Percentiles rank a stretch among this genome's conserved stretches.
Evolutionary conservation across 2,797 vertebrate species (phyloP).

Genomic region (Syngnathus rostellatus): DNA sequence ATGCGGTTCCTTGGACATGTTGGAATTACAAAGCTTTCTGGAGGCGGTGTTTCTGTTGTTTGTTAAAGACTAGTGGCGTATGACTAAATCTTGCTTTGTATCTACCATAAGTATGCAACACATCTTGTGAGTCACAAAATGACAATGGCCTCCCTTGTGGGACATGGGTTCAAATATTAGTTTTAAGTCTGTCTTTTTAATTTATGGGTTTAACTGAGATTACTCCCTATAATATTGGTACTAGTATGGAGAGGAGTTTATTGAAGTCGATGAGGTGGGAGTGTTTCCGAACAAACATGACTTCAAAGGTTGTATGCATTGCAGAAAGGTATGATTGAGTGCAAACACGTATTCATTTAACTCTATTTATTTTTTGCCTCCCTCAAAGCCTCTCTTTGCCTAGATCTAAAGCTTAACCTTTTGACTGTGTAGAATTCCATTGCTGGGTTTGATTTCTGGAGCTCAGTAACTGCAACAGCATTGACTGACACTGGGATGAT

Average conservation of each 20-base stretch:
- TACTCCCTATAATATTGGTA: constrained; percentile 59
- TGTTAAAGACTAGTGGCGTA: constrained; percentile 48
- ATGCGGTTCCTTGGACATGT: constrained; percentile 23
- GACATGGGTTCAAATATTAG: constrained; percentile 68
- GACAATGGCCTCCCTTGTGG: constrained; percentile 62
- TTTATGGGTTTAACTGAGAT: constrained; percentile 62
- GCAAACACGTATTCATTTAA: constrained; percentile 68
- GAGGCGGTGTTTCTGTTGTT: constrained; percentile 35
- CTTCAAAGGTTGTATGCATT: constrained; percentile 60
- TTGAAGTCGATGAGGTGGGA: constrained; percentile 60
- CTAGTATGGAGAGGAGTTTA: constrained; percentile 55
- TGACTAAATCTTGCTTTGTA: not conserved
- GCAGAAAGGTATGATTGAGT: constrained; percentile 62
- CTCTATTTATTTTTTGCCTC: constrained; percentile 45
- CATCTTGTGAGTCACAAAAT: constrained; percentile 55
- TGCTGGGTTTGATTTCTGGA: constrained; percentile 54
- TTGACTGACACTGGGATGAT: constrained; percentile 11
- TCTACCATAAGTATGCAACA: constrained; percentile 41
- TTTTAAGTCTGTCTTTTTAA: constrained; percentile 63
- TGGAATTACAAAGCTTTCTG: constrained; percentile 28
- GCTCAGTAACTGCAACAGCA: constrained; percentile 35
- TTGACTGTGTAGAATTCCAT: constrained; percentile 55
- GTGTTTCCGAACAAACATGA: constrained; percentile 67
- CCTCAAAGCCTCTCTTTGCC: constrained; percentile 60
- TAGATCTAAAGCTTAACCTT: constrained; percentile 69